phyloP scores from a whole-genome alignment of 2,797 vertebrate species.

The Myripristis jacobus region DNA sequence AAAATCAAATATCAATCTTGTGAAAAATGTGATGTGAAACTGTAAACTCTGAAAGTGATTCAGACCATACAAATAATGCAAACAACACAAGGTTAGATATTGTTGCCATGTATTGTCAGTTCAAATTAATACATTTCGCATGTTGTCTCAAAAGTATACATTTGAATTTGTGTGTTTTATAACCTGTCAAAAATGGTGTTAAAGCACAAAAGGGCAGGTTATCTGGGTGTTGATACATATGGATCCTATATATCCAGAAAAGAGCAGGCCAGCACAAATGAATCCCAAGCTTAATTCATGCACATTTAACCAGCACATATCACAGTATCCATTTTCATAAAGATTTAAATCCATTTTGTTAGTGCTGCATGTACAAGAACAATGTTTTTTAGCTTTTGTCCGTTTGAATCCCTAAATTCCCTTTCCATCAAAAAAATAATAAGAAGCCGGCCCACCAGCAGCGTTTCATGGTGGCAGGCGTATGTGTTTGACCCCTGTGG shows the following conservation, averaged over 20 bases:
- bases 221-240: not conserved
- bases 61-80: conserved; percentile 8
- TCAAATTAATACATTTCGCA: not conserved
- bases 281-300: conserved; percentile 16
- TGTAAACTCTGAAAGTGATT: not conserved
- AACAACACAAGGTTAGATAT: not conserved
- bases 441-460: conserved; percentile 74
- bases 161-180: conserved; percentile 4
- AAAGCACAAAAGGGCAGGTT: not conserved
- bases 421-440: conserved; percentile 80
- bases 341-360: conserved; percentile 66
- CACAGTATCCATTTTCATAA: conserved; percentile 55
- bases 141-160: not conserved
- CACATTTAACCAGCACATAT: conserved; percentile 42
- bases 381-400: conserved; percentile 74
- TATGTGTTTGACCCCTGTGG: conserved; percentile 90
- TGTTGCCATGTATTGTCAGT: conserved; percentile 12
- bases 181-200: not conserved
- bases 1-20: not conserved
- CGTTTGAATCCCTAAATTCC: conserved; percentile 72
- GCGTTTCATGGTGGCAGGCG: conserved; percentile 78
- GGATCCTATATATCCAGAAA: not conserved
- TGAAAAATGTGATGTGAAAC: not conserved
- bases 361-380: conserved; percentile 69
- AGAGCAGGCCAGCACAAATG: not conserved